These are phyloP conservation scores for Hippocampus comes DNA, from an alignment of 2,113 vertebrate species.

Conservation along the genomic window DNA sequence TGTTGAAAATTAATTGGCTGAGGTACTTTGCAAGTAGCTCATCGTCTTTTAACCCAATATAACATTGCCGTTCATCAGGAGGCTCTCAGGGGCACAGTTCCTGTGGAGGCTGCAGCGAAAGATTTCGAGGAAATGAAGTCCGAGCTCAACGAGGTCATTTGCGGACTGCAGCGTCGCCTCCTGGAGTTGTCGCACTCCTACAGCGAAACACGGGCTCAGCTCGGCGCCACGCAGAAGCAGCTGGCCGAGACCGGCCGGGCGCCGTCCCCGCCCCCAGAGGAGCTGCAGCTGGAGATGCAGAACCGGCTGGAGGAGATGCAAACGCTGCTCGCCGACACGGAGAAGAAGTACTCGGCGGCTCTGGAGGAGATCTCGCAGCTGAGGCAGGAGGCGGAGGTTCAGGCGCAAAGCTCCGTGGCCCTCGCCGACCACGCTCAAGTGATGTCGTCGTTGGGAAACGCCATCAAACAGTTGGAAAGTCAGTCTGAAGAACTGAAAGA, in stretches of 20 bases:
- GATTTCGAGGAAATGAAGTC: constrained; percentile 83
- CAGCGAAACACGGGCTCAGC: constrained; percentile 86
- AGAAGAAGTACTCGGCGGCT: constrained; percentile 72
- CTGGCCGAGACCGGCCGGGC: constrained; percentile 33
- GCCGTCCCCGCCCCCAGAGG: constrained; percentile 29
- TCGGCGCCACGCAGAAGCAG: constrained; percentile 74
- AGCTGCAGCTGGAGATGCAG: constrained; percentile 41
- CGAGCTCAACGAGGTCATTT: constrained; percentile 73
- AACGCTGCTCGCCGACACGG: constrained; percentile 70
- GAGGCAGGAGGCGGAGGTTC: constrained; percentile 78
- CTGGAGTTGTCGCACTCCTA: constrained; percentile 85
- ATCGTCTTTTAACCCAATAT: not conserved
- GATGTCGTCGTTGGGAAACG: constrained; percentile 77
- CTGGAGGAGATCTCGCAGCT: constrained; percentile 76
- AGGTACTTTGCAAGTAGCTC: no score
- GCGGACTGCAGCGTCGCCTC: constrained; percentile 84
- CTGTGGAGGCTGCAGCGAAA: constrained; percentile 74
- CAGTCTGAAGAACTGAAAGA: constrained; percentile 73
- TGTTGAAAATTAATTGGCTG: no score
- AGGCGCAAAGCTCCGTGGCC: constrained; percentile 79
- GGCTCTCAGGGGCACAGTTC: constrained; percentile 75
- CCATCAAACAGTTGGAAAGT: constrained; percentile 80
- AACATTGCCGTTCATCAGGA: constrained; percentile 63
- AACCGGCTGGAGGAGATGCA: constrained; percentile 79
- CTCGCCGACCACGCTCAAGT: constrained; percentile 83